These are phyloP conservation scores for Hemibagrus wyckioides DNA, from an alignment of 2,113 vertebrate species.

Conservation along the genomic window DNA sequence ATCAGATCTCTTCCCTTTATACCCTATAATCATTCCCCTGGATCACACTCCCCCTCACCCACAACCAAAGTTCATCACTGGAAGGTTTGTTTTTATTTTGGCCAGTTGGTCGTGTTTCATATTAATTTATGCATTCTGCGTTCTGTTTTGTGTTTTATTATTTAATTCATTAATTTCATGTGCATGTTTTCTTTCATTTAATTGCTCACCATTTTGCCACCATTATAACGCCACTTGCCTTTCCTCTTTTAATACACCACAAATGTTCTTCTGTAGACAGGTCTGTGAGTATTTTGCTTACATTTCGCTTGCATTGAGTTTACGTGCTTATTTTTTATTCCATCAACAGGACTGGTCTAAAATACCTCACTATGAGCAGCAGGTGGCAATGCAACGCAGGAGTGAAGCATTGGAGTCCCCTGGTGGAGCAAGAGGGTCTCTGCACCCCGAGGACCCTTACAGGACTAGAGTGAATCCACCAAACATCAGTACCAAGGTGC, in stretches of 20 bases:
- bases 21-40: slow-evolving; percentile 78
- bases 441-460: slow-evolving; percentile 74
- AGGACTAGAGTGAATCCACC: slow-evolving; percentile 79
- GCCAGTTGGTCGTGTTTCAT: slow-evolving; percentile 41
- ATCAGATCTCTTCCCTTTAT: slow-evolving; percentile 79
- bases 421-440: slow-evolving; percentile 54
- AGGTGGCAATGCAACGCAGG: slow-evolving; percentile 80
- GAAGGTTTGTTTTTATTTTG: slow-evolving; percentile 77
- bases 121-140: slow-evolving; percentile 46
- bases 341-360: slow-evolving; percentile 90
- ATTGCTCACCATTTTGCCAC: background rate
- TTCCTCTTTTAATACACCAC: background rate
- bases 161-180: slow-evolving; percentile 35
- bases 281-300: background rate
- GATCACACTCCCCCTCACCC: slow-evolving; percentile 78
- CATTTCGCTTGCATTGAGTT: background rate
- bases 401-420: slow-evolving; percentile 84
- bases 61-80: slow-evolving; percentile 80
- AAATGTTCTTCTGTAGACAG: slow-evolving; percentile 37
- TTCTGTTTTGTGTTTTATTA: slow-evolving; percentile 36
- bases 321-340: slow-evolving; percentile 50
- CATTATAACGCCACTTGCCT: background rate
- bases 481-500: slow-evolving; percentile 84
- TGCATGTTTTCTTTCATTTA: slow-evolving; percentile 58
- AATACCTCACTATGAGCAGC: slow-evolving; percentile 81